Evolutionary conservation across 2,113 vertebrate species (phyloP).

Genomic region (Gobius niger): DNA sequence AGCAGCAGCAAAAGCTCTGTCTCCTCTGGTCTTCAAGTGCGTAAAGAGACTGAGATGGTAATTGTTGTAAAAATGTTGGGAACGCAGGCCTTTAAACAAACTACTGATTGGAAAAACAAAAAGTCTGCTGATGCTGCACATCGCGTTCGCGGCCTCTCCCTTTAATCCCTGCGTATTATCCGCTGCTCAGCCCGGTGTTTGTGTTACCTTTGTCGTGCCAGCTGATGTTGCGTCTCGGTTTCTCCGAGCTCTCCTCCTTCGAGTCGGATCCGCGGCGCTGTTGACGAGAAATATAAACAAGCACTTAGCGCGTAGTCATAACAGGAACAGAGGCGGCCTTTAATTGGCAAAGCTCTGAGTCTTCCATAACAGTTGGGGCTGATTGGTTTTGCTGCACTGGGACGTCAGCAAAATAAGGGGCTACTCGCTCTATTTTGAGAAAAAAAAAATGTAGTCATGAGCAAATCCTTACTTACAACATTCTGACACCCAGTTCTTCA

Average conservation of each 20-base stretch:
- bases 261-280: slow-evolving; percentile 80
- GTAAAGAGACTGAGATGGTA: no score
- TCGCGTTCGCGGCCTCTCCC: not conserved
- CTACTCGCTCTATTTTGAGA: no score
- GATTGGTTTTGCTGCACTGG: not conserved
- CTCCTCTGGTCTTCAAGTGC: no score
- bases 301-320: slow-evolving; percentile 9
- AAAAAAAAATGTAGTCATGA: no score
- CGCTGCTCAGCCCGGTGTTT: not conserved
- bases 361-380: not conserved
- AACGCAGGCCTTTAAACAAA: no score
- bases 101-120: no score
- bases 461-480: not conserved
- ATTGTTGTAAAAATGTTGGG: no score
- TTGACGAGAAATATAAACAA: slow-evolving; percentile 3
- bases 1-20: no score
- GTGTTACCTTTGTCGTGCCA: slow-evolving; percentile 86
- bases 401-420: not conserved
- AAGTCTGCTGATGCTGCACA: not conserved
- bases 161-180: not conserved
- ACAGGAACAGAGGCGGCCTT: slow-evolving; percentile 11
- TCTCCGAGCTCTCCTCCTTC: slow-evolving; percentile 78
- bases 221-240: slow-evolving; percentile 81
- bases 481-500: no score
- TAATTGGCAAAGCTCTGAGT: not conserved